These are phyloP conservation scores for Phodopus roborovskii DNA, from an alignment of 2,113 vertebrate species.

Conservation along the genomic window DNA sequence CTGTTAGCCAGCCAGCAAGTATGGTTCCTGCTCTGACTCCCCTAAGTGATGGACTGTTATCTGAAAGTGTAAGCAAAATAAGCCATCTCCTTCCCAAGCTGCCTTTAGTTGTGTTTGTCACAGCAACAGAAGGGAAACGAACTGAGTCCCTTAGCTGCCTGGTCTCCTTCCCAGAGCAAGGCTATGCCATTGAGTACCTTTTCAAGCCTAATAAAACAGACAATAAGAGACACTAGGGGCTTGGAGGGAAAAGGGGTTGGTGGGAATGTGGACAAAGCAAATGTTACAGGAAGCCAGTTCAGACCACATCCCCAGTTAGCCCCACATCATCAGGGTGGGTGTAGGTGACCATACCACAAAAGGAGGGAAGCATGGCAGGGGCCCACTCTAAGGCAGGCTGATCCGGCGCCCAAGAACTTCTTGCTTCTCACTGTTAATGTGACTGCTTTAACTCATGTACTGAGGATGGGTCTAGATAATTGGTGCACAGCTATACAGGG, in stretches of 20 bases:
- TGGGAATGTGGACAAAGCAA: not conserved
- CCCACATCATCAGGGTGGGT: not conserved
- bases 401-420: too few species aligned
- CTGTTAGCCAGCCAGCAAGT: not conserved
- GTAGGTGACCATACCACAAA: not conserved
- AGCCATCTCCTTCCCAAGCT: not conserved
- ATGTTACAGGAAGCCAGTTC: not conserved
- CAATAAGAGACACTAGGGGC: not conserved
- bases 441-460: not conserved
- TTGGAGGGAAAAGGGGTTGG: not conserved
- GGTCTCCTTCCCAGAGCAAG: not conserved
- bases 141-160: not conserved
- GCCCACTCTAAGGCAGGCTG: too few species aligned
- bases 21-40: not conserved
- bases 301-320: not conserved
- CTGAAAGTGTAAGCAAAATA: not conserved
- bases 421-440: not conserved
- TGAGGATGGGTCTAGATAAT: not conserved
- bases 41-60: not conserved
- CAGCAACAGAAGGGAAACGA: not conserved
- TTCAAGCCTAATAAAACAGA: not conserved
- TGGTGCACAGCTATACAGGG: not conserved
- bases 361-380: not conserved
- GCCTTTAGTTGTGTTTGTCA: not conserved
- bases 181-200: not conserved